Evolutionary conservation across 2,113 vertebrate genomes (phyloP), one percentile per base, ranked within the genome.

Genomic region (Pterocles orientalis): DNA sequence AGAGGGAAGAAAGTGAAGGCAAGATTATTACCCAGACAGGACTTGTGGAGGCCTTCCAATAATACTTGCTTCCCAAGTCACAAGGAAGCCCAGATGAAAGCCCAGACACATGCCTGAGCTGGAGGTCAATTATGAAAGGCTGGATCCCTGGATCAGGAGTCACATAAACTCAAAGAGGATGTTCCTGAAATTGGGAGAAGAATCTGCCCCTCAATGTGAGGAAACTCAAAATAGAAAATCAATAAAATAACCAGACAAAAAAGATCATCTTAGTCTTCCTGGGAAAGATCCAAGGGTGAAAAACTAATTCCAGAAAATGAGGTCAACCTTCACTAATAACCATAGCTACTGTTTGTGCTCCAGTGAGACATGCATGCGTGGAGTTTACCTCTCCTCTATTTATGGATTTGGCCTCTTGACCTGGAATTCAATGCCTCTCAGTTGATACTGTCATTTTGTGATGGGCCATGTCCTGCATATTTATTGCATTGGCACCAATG

Each of bases 321-420:
- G 95, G 91, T 94, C 95, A 97, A 94, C 77, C 70, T 94, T 96
- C 94, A 95, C 83, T 66, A 94, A 95, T 96, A 96, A 86, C 86
- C 94, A 92, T 77, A 94, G 95, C 96, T 95, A 95, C 95, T 94
- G 94, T 94, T 97, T 96, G 88, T 96, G 90, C 90, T 92, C 72
- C 72, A 95, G 54, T 61, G 47, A 93, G 93, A 95, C 86, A 84
- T 0, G 26, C 47, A 90, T 84, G 62, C 85, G 77, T 92, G 51
- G 86, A 94, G 93, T 96, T 94, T 92, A 96, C 94, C 96, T 92
- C 90, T 92, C 82, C 12, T 77, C 88, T 97, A 96, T 97, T 97
- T 97, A 96, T 94, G 94, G 96, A 82, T 90, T 94, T 95, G 90
- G 33, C 90, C 96, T 95, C 71, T 93, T 92, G 95, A 95, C 94